phyloP scores from a whole-genome alignment of 2,888 invertebrate species.

The Caenorhabditis angaria region DNA sequence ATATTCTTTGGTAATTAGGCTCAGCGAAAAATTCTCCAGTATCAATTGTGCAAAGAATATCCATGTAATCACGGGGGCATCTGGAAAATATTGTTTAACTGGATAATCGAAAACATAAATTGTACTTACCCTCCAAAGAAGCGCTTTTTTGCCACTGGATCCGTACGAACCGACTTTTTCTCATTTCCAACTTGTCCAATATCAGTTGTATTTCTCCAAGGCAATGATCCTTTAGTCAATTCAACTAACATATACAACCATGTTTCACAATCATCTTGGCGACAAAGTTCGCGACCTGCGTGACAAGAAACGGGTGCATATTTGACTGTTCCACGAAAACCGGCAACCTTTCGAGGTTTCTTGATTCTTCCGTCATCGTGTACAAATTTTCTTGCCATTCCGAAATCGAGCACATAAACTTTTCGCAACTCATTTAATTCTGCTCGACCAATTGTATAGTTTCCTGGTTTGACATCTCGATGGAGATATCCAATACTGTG shows the following conservation, averaged over 20 bases:
- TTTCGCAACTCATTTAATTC: constrained; percentile 62
- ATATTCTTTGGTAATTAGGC: constrained; percentile 60
- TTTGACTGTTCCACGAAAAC: constrained; percentile 60
- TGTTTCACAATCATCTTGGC: constrained; percentile 62
- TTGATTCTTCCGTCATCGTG: constrained; percentile 62
- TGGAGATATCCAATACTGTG: constrained; percentile 64
- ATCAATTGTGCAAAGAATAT: constrained; percentile 53
- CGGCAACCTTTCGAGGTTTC: constrained; percentile 61
- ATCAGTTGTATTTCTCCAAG: constrained; percentile 64
- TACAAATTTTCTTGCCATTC: constrained; percentile 62
- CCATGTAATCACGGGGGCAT: constrained; percentile 61
- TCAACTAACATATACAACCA: constrained; percentile 64
- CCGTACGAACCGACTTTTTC: constrained; percentile 50
- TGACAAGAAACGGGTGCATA: constrained; percentile 65
- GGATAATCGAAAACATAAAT: not conserved
- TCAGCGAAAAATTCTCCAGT: constrained; percentile 62
- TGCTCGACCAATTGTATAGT: constrained; percentile 64
- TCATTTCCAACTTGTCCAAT: constrained; percentile 58
- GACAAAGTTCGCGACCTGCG: constrained; percentile 54
- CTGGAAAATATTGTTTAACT: too few relatives aligned
- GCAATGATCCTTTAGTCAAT: constrained; percentile 60
- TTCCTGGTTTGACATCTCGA: constrained; percentile 59
- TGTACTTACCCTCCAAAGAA: constrained; percentile 56
- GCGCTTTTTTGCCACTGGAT: constrained; percentile 49
- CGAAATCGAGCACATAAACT: constrained; percentile 68